Base-by-base conservation (phyloP, 2,797 vertebrate genomes). In the Schizopygopsis malacanthus region DNA sequence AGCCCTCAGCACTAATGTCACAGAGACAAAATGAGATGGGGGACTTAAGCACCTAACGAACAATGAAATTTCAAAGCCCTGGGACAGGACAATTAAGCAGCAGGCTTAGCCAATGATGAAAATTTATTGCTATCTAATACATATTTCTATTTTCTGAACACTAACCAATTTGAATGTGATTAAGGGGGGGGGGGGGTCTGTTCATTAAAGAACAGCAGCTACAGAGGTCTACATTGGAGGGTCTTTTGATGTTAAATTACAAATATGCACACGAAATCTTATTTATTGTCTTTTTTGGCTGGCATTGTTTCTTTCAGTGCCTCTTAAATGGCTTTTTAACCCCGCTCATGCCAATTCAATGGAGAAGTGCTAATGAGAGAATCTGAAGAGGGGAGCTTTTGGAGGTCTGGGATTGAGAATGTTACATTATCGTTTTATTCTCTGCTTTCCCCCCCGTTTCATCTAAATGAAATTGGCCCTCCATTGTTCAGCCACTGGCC, bases 91-190 rank as follows among this genome's bases (percentile, higher is more conserved):
- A 99, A 99, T 99, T 99, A 99, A 99, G 98, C 98, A 98, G 97
- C 97, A 97, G 98, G 98, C 98, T 99, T 99, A 99, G 98, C 97
- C 97, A 98, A 98, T 98, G 97, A 99, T 98, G 98, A 98, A 99
- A 99, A 99, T 99, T 97, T 99, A 99, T 99, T 99, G 98, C 98
- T 98, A 99, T 99, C 98, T 99, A 99, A 99, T 99, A 98, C 98
- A 99, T 99, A 99, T 98, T 99, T 99, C 98, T 99, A 99, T 99
- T 99, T 99, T 99, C 98, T 98, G 98, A 99, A 99, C 97, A 99
- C 98, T 99, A 99, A 99, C 98, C 98, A 99, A 99, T 99, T 99
- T 99, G 97, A 99, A 99, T 99, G 98, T 99, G 98, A 99, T 99
- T 99, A 99, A 99, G 97, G 97, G 96, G 97, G 94, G 94, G 25